Base-by-base conservation (phyloP, 2,797 vertebrate genomes). In the Bovichtus diacanthus region DNA sequence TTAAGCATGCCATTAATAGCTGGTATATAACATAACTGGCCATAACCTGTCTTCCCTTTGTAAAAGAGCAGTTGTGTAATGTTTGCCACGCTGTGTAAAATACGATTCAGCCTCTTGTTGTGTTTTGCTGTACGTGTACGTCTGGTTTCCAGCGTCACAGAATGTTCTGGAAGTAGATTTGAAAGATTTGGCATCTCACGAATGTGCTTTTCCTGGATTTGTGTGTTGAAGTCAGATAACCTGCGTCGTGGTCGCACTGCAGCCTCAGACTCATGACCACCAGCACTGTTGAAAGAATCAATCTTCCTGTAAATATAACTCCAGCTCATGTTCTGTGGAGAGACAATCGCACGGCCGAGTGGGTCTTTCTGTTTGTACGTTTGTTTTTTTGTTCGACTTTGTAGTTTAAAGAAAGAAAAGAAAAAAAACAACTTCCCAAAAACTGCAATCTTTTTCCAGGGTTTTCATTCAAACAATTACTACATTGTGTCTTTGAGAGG, bases 121-220 rank as follows among this genome's bases (percentile, higher is more conserved):
- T 54, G 70, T 78, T 70, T 70, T 74, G 80, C 54, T 78, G 47
- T 49, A 25, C 1, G 12, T 34, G 50, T 16, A 39, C 67, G 70
- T 87, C 56, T 41, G 69, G 23, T 70, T 81, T 81, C 50, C 63
- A 81, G 77, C 73, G 79, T 66, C 13, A 38, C 75, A 81, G 65
- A 91, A 90, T 87, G 83, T 76, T 78, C 60, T 76, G 63, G 84
- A 85, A 93, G 88, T 65, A 88, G 90, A 92, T 93, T 90, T 81
- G 18, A 82, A 58, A 88, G 91, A 93, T 93, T 92, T 89, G 67
- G 36, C 49, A 53, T 71, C 82, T 86, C 70, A 78, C 91, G 88
- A 93, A 91, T 92, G 88, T 36, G 77, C 86, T 89, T 94, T 94
- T 93, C 91, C 93, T 88, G 93, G 91, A 93, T 94, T 93, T 94